Conservation (phyloP, 2,797 vertebrate genomes). For the Merluccius polli region DNA sequence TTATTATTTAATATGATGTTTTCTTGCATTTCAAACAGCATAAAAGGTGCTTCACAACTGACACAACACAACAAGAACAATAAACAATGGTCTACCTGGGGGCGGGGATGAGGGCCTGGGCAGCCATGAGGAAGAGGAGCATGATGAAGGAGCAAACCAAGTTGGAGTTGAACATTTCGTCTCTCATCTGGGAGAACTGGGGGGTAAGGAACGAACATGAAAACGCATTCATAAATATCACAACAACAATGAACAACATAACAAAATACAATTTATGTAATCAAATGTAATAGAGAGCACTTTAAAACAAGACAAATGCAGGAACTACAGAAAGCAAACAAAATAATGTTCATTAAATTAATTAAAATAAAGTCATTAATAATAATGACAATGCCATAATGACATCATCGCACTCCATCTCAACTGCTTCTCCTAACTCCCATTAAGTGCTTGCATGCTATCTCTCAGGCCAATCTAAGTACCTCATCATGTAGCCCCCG, state of each 20-base stretch:
- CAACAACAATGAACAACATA: neutral
- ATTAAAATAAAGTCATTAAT: too few relatives aligned
- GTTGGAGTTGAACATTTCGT: conserved; percentile 79
- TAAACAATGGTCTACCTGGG: conserved; percentile 54
- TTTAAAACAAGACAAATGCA: too few relatives aligned
- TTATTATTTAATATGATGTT: neutral
- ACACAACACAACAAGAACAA: neutral
- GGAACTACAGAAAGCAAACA: too few relatives aligned
- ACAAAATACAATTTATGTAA: too few relatives aligned
- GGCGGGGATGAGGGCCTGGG: conserved; percentile 64
- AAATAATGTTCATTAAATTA: too few relatives aligned
- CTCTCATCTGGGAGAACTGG: conserved; percentile 78
- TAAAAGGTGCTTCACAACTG: neutral
- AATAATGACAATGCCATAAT: too few relatives aligned
- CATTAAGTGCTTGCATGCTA: too few relatives aligned
- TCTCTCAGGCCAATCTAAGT: too few relatives aligned
- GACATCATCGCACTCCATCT: too few relatives aligned
- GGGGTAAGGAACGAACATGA: conserved; percentile 6
- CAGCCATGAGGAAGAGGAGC: conserved; percentile 71
- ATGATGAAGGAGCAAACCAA: conserved; percentile 77
- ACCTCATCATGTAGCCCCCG: too few relatives aligned
- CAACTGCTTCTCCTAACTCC: too few relatives aligned
- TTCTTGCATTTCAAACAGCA: neutral
- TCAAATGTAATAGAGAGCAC: too few relatives aligned
- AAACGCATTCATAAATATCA: neutral